A percentile compares a stretch with the other conserved stretches of the same genome.
Evolutionary conservation across 2,888 invertebrate species (phyloP).

Genomic region (Micropterix aruncella): DNA sequence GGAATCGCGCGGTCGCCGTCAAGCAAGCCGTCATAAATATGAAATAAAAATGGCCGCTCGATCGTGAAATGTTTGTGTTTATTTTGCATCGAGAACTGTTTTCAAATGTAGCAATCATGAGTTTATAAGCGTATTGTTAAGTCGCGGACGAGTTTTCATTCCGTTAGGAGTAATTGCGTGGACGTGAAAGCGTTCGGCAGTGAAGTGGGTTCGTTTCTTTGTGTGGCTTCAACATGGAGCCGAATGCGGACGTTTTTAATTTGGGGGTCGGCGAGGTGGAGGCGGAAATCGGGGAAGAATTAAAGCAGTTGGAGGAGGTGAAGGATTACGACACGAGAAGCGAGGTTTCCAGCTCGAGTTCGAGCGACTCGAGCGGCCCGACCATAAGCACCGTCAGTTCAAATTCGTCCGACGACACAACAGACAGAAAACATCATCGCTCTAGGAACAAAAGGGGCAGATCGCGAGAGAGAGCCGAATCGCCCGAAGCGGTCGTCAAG

Average conservation of each 20-base stretch:
- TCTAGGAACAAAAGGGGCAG: slow-evolving; percentile 38
- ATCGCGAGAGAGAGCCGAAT: slow-evolving; percentile 20
- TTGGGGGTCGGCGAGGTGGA: slow-evolving; percentile 51
- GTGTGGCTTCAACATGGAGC: too few species aligned
- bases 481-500: slow-evolving; percentile 20
- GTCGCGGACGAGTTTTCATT: too few species aligned
- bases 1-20: too few species aligned
- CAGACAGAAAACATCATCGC: slow-evolving; percentile 36
- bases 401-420: slow-evolving; percentile 41
- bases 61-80: too few species aligned
- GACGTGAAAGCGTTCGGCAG: too few species aligned
- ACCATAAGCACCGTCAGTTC: slow-evolving; percentile 69
- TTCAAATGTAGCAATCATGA: too few species aligned
- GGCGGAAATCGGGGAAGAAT: slow-evolving; percentile 65
- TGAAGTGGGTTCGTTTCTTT: too few species aligned
- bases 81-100: too few species aligned
- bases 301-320: slow-evolving; percentile 61
- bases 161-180: too few species aligned
- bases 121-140: too few species aligned
- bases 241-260: slow-evolving; percentile 45
- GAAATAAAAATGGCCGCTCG: too few species aligned
- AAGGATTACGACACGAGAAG: slow-evolving; percentile 73
- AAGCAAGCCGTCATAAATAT: too few species aligned
- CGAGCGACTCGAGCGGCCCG: slow-evolving; percentile 55
- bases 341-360: slow-evolving; percentile 75